Percentiles rank a stretch among this genome's conserved stretches.
Conservation (phyloP, 2,113 vertebrate species). For the Daphoenositta chrysoptera region DNA sequence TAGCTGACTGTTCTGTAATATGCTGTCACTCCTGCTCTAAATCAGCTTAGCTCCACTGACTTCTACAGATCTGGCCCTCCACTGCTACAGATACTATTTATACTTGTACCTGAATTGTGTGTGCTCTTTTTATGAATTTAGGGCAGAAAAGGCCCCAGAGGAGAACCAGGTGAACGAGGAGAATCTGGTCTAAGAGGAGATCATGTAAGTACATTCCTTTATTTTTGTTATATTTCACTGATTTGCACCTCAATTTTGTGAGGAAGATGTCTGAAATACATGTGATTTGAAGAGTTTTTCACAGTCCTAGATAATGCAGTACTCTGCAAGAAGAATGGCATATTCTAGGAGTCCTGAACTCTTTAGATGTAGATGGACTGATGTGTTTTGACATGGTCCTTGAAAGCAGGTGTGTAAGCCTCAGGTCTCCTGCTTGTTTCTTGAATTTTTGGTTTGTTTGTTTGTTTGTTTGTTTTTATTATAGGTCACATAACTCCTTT, state of each 20-base stretch:
- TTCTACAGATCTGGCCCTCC: not conserved
- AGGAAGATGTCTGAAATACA: not conserved
- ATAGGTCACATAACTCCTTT: not conserved
- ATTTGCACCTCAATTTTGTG: not conserved
- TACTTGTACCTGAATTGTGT: not conserved
- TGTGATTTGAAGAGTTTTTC: not conserved
- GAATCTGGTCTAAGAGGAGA: slow-evolving; percentile 82
- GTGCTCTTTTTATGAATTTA: slow-evolving; percentile 40
- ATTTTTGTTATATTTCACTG: not conserved
- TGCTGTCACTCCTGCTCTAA: not conserved
- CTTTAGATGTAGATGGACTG: not conserved
- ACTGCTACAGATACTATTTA: not conserved
- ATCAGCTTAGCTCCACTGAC: not conserved
- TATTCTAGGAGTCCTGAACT: not conserved
- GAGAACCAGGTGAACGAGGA: slow-evolving; percentile 72
- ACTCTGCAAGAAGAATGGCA: not conserved
- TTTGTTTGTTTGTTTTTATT: not conserved
- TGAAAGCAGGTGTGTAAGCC: not conserved
- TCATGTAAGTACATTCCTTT: slow-evolving; percentile 69
- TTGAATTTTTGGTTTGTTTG: not conserved
- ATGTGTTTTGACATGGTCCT: not conserved
- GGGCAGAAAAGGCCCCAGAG: slow-evolving; percentile 78
- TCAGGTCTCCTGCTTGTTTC: not conserved
- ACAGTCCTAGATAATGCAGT: not conserved
- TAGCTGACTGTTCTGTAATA: not conserved